phyloP scores from a whole-genome alignment of 1,140 invertebrate genomes.

The Platyura marginata region DNA sequence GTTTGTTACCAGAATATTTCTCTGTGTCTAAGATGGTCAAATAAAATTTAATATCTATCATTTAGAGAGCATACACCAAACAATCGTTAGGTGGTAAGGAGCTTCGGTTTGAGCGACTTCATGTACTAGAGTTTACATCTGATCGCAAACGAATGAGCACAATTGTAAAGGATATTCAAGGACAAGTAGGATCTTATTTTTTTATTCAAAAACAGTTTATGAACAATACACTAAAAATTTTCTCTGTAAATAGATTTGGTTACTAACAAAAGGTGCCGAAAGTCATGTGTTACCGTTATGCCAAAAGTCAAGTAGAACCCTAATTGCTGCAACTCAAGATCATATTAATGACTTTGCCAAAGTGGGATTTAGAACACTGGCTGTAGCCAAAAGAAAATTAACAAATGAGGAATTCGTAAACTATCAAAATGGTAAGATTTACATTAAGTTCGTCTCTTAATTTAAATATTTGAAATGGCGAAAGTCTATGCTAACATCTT shows the following conservation, averaged over 20 bases:
- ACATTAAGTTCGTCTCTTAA: not conserved
- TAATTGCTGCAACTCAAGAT: conserved; percentile 51
- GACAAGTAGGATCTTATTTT: conserved; percentile 32
- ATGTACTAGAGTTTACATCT: conserved; percentile 92
- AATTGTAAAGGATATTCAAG: conserved; percentile 58
- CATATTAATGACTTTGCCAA: conserved; percentile 86
- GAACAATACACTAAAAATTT: conserved; percentile 2
- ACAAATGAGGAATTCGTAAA: conserved; percentile 27
- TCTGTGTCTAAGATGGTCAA: no score
- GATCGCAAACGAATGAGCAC: conserved; percentile 88
- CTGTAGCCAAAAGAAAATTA: conserved; percentile 52
- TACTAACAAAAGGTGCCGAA: conserved; percentile 72
- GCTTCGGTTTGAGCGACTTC: conserved; percentile 65
- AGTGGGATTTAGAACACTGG: conserved; percentile 72
- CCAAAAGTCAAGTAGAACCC: conserved; percentile 22
- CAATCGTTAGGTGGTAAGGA: conserved; percentile 6
- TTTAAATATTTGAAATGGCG: no score
- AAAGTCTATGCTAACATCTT: no score
- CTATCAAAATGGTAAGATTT: conserved; percentile 9
- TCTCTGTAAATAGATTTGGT: conserved; percentile 40
- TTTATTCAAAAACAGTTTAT: not conserved
- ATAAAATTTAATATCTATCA: no score
- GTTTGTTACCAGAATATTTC: no score
- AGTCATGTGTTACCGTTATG: conserved; percentile 47
- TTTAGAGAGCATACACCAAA: not conserved